Conservation (phyloP, 2,888 invertebrate species). For the Sthenelais limicola region DNA sequence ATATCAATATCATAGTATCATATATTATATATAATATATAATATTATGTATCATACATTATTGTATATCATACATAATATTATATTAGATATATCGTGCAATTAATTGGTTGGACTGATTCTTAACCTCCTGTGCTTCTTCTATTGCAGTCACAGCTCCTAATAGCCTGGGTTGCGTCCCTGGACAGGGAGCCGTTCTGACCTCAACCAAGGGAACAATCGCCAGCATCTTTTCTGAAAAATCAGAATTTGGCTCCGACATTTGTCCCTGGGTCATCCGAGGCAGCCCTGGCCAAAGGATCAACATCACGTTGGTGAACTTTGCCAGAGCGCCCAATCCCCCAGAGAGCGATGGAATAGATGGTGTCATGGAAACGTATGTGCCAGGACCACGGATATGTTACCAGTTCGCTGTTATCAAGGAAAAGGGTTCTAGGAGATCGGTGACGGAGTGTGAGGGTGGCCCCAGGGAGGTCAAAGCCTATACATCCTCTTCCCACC, state of each 20-base stretch:
- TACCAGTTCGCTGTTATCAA: slow-evolving; percentile 40
- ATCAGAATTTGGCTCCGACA: slow-evolving; percentile 31
- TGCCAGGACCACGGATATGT: slow-evolving; percentile 30
- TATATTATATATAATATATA: too few relatives aligned
- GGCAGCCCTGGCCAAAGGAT: slow-evolving; percentile 29
- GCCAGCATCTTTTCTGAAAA: slow-evolving; percentile 33
- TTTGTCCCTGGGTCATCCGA: slow-evolving; percentile 33
- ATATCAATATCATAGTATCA: too few relatives aligned
- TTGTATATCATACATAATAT: too few relatives aligned
- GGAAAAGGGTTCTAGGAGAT: slow-evolving; percentile 32
- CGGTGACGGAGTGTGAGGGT: slow-evolving; percentile 48
- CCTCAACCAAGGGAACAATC: slow-evolving; percentile 8
- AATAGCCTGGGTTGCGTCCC: not conserved
- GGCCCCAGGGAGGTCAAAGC: slow-evolving; percentile 39
- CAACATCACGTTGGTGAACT: slow-evolving; percentile 40
- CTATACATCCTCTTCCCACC: slow-evolving; percentile 42
- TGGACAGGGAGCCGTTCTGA: slow-evolving; percentile 25
- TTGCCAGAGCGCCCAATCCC: slow-evolving; percentile 37
- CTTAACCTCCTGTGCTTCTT: not conserved
- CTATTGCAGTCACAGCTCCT: slow-evolving; percentile 13
- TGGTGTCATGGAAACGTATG: not conserved
- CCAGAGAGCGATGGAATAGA: not conserved
- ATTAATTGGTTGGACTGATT: too few relatives aligned
- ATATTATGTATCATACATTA: too few relatives aligned
- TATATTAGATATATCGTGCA: too few relatives aligned